Evolutionary conservation across 2,888 invertebrate species (phyloP).

Genomic region (Priocnemis perturbator): DNA sequence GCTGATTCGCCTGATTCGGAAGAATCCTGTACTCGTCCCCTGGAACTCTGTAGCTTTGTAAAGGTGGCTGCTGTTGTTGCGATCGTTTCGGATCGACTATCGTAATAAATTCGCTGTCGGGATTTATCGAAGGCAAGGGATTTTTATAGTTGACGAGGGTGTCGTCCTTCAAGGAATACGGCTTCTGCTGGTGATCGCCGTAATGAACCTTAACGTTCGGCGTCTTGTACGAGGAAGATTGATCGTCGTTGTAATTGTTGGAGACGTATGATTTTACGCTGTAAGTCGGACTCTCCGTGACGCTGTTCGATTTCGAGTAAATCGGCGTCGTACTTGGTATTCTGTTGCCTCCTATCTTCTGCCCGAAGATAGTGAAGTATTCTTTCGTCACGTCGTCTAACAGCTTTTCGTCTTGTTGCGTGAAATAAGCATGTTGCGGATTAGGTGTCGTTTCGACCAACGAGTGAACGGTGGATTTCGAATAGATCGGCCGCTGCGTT

Average conservation of each 20-base stretch:
- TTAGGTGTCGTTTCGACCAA: constrained; percentile 77
- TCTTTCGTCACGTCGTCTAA: constrained; percentile 85
- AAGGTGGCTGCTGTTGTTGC: constrained; percentile 47
- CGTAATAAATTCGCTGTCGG: constrained; percentile 80
- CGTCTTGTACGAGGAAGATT: constrained; percentile 49
- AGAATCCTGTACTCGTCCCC: constrained; percentile 36
- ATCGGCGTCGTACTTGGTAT: constrained; percentile 75
- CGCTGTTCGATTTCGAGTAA: constrained; percentile 62
- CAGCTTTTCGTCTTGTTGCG: constrained; percentile 81
- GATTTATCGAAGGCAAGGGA: constrained; percentile 82
- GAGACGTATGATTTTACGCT: constrained; percentile 52
- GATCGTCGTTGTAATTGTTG: constrained; percentile 57
- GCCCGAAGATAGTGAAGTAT: constrained; percentile 85
- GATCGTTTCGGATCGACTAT: constrained; percentile 72
- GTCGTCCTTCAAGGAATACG: constrained; percentile 79
- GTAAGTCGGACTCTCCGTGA: constrained; percentile 65
- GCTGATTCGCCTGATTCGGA: constrained; percentile 20
- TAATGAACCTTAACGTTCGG: constrained; percentile 78
- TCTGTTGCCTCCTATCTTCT: constrained; percentile 79
- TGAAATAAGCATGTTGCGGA: constrained; percentile 81
- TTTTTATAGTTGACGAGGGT: constrained; percentile 84
- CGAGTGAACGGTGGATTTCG: constrained; percentile 67
- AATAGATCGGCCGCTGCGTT: constrained; percentile 39
- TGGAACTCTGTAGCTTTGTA: constrained; percentile 12
- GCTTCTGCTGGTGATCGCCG: constrained; percentile 74